Evolutionary conservation across 2,888 invertebrate species (phyloP), one percentile per base, ranked within the genome.

Genomic region (Drosophila atroscutellata): DNA sequence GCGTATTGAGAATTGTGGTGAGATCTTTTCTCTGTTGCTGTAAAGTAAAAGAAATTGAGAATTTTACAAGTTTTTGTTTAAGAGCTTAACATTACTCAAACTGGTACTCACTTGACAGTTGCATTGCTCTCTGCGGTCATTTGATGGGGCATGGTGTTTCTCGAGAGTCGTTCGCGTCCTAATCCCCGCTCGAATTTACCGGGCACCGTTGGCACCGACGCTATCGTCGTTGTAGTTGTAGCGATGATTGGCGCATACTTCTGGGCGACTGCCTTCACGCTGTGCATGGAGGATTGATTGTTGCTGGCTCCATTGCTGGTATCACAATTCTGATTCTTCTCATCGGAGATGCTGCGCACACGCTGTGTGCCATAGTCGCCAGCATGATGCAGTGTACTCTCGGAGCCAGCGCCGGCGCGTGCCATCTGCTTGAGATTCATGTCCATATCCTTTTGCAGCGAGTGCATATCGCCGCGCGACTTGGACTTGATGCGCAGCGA

Each of bases 1-100:
- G 85, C 95, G 95, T 84, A 97, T 97, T 91, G 96, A 96, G 93
- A 95, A 95, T 50, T 96, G 95, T 13, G 96, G 96, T 37, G 96
- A 95, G 70, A 95, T 93, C 91, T 95, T 95, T 80, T 96, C 96
- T 92, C 95, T 95, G 66, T 80, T 86, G 91, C 96, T 96, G 93
- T 13, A 93, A 93, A 74, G 74, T 13, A 77, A 59, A 69, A 28
- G 56, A 51, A 26, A 9, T 45, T 45, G 45, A 13, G 1, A 32
- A 24, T 26, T 32, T 15, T 4, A 18, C 36, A 37, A 47, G 7
- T 26, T 42, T 28, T 60, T 34, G 18, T 37, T 37, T 0, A 6
- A 20, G 20, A 34, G 36, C 15, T 15, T 24, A 42, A 26, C 8
- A 20, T 32, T 3, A 62, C 3, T 7, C 2, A 3, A n/a, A 34